phyloP scores from a whole-genome alignment of 2,797 vertebrate species.

The Enteromius anoplus region DNA sequence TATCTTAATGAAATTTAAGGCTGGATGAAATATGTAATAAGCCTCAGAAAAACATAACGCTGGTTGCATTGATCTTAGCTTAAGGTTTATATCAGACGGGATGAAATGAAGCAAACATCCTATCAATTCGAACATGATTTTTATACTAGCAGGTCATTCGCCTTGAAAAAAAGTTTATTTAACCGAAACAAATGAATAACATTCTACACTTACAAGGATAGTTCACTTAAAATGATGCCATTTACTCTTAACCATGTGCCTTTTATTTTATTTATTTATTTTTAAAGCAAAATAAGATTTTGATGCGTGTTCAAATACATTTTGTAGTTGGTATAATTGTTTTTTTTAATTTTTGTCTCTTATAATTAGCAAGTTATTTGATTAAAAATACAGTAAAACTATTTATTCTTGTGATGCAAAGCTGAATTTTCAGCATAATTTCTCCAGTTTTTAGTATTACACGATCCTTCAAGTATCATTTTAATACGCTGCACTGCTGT shows the following conservation, averaged over 20 bases:
- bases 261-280: not conserved
- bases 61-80: slow-evolving; percentile 39
- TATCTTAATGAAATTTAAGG: slow-evolving; percentile 36
- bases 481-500: not conserved
- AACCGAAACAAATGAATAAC: not conserved
- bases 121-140: slow-evolving; percentile 19
- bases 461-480: not conserved
- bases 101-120: slow-evolving; percentile 13
- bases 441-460: not conserved
- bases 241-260: not conserved
- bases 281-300: not conserved
- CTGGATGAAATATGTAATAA: slow-evolving; percentile 41
- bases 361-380: not conserved
- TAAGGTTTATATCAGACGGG: not conserved
- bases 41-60: slow-evolving; percentile 44
- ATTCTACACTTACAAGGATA: not conserved
- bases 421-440: not conserved
- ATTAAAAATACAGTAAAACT: not conserved
- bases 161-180: not conserved
- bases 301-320: not conserved
- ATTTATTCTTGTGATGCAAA: not conserved
- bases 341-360: not conserved
- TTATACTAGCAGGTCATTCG: not conserved
- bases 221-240: not conserved
- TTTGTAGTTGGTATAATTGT: not conserved